Base-by-base conservation (phyloP, 2,797 vertebrate species). In the Channa striata region DNA sequence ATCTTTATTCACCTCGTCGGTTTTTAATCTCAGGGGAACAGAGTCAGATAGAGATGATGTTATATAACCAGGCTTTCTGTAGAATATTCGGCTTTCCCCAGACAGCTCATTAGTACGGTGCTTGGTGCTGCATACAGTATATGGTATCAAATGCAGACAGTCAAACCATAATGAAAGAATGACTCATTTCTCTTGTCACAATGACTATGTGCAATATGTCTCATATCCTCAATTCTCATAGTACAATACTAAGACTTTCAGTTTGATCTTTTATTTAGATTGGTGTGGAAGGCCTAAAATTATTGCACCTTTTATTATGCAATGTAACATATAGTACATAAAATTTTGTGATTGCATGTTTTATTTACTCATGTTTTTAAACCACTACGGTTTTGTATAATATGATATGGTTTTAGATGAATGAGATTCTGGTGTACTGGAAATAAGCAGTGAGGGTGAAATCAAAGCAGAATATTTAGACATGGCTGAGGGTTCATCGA, bases 101-200 rank as follows among this genome's bases (percentile, higher is more conserved):
- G 83, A 80, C 81, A 83, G 81, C 78, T 88, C 84, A 88, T 91
- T 91, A 89, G 78, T 68, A 53, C 70, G 69, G 78, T 71, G 68
- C 63, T 70, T 74, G 64, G 48, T 53, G 63, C 64, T 51, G 49
- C 59, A 80, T 78, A 47, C 19, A 21, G 11, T 11, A 49, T 69
- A 30, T 6, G 4, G 25, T 30, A 64, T 79, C 44, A 70, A 72
- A 63, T 59, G 77, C 66, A 72, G 49, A 58, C 73, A 78, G 48
- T 61, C 37, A 39, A 60, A 56, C 20, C 20, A 11, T 75, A 52
- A 9, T 40, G 25, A 53, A 72, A 82, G 52, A 23, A 71, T 63
- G 53, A 73, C 54, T 53, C 58, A 37, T 66, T 61, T 59, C 44
- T 79, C 47, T 63, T 53, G 68, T 58, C 77, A 72, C 25, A 50